A percentile compares a stretch with the other conserved stretches of the same genome.
Conservation (phyloP, 2,888 invertebrate genomes). For the Melipona bicolor region DNA sequence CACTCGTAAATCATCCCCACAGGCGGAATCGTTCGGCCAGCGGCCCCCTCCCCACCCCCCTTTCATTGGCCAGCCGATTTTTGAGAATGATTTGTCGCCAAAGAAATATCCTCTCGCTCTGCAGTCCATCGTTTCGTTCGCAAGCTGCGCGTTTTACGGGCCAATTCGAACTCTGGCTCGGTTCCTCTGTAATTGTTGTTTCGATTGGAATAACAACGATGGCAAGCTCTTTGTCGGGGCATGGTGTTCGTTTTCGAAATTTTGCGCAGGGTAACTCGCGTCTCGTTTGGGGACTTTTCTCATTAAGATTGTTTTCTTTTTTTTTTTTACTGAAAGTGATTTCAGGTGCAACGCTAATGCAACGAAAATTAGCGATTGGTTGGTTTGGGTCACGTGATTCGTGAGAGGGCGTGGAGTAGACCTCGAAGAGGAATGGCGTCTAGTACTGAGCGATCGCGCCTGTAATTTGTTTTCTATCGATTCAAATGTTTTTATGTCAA, state of each 20-base stretch:
- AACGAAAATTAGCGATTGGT: too few species aligned
- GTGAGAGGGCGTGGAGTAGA: too few species aligned
- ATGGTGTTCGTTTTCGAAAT: background rate
- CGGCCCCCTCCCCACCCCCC: background rate
- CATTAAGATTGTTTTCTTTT: background rate
- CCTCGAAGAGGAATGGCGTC: too few species aligned
- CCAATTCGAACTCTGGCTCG: background rate
- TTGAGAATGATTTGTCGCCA: conserved; percentile 42
- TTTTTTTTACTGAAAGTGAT: too few species aligned
- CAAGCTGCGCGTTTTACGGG: background rate
- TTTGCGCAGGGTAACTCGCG: background rate
- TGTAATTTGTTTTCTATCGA: too few species aligned
- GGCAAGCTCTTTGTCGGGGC: background rate
- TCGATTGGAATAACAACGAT: background rate
- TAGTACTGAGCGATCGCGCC: too few species aligned
- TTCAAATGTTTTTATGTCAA: too few species aligned
- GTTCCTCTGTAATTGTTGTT: background rate
- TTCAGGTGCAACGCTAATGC: too few species aligned
- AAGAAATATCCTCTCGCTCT: background rate
- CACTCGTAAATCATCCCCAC: conserved; percentile 27
- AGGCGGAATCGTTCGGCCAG: conserved; percentile 12
- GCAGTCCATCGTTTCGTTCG: background rate
- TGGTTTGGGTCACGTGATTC: too few species aligned
- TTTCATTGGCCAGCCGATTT: conserved; percentile 46
- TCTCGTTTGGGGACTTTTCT: background rate